Evolutionary conservation across 2,888 invertebrate species (phyloP).

Genomic region (Eurytoma adleriae): DNA sequence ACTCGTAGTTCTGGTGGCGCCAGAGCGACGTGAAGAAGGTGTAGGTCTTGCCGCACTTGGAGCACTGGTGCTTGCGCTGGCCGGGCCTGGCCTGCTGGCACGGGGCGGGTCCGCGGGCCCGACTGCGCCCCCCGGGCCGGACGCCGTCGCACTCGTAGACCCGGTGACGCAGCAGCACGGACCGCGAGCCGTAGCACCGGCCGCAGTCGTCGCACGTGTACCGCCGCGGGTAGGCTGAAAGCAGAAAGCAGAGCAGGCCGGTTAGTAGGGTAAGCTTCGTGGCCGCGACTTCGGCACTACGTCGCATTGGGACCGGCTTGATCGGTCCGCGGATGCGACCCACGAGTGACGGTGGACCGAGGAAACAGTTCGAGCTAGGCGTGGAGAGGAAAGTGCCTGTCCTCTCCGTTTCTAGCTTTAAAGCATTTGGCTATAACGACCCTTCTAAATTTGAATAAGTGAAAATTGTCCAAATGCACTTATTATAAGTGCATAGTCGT

Average conservation of each 20-base stretch:
- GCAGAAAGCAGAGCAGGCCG: too few relatives aligned
- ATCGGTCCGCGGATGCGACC: too few relatives aligned
- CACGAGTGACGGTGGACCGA: too few relatives aligned
- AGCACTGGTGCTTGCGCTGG: conserved; percentile 66
- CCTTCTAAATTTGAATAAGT: too few relatives aligned
- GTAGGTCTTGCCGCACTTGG: conserved; percentile 66
- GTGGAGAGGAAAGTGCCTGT: too few relatives aligned
- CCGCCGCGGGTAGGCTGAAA: conserved; percentile 59
- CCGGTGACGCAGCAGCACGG: conserved; percentile 68
- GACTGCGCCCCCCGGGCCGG: background rate
- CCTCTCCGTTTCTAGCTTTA: too few relatives aligned
- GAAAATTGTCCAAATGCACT: too few relatives aligned
- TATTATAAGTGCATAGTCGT: too few relatives aligned
- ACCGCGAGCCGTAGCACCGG: conserved; percentile 66
- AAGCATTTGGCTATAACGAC: too few relatives aligned
- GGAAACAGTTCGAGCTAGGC: too few relatives aligned
- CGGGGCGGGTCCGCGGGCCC: background rate
- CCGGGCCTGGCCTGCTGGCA: background rate
- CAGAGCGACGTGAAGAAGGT: conserved; percentile 71
- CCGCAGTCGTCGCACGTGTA: conserved; percentile 69
- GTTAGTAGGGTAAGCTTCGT: conserved; percentile 15
- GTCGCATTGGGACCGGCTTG: conserved; percentile 60
- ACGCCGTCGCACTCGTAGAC: conserved; percentile 62
- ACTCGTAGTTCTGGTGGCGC: conserved; percentile 73
- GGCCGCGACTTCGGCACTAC: conserved; percentile 58